phyloP scores from a whole-genome alignment of 92 coral and sea anemone genomes.

The Zoanthus sociatus region DNA sequence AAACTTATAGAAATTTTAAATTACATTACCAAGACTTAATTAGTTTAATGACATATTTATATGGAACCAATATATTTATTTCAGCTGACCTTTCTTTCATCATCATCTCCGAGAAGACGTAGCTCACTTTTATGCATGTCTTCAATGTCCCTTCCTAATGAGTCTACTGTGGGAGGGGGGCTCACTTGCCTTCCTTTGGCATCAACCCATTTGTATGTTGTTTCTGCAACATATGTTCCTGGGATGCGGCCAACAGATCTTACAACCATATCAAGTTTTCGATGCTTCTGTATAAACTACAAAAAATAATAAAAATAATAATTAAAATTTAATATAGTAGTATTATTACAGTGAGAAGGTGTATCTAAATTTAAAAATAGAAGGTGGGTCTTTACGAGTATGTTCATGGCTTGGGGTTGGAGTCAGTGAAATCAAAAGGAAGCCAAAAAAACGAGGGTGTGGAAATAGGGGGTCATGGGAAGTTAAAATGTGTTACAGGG shows the following conservation, averaged over 20 bases:
- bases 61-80: neutral
- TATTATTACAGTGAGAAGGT: too few relatives aligned
- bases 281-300: conserved; percentile 78
- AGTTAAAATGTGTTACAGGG: too few relatives aligned
- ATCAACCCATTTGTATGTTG: conserved; percentile 96
- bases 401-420: too few relatives aligned
- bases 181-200: conserved; percentile 74
- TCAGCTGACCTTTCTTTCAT: conserved; percentile 91
- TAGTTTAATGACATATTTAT: too few relatives aligned
- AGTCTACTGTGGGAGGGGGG: conserved; percentile 91
- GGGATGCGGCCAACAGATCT: conserved; percentile 95
- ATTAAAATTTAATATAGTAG: neutral
- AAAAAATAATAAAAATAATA: neutral
- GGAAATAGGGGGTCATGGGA: too few relatives aligned
- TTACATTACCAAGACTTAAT: too few relatives aligned
- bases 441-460: too few relatives aligned
- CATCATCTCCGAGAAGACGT: conserved; percentile 94
- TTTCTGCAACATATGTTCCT: conserved; percentile 87
- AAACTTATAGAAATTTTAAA: too few relatives aligned
- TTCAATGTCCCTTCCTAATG: conserved; percentile 77
- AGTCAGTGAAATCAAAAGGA: too few relatives aligned
- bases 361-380: too few relatives aligned
- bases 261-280: conserved; percentile 79
- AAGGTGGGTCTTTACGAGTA: too few relatives aligned
- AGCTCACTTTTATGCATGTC: conserved; percentile 93